These are phyloP conservation scores for Wasmannia auropunctata DNA, from an alignment of 1,140 invertebrate genomes.

Conservation along the genomic window DNA sequence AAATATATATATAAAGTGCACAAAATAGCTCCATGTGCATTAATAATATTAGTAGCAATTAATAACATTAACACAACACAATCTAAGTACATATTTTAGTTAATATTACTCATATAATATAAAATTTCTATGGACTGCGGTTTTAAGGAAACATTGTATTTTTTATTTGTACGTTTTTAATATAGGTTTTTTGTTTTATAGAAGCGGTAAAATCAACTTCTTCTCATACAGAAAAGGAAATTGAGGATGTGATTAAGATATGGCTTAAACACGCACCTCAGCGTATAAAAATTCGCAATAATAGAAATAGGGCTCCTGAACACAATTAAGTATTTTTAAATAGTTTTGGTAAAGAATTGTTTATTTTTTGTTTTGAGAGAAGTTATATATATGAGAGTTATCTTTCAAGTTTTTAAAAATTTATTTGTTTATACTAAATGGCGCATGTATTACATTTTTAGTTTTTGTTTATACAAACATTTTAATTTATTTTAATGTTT, in stretches of 20 bases:
- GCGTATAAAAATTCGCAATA: not conserved
- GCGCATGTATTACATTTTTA: too few species aligned
- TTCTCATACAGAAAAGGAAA: not conserved
- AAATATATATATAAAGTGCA: too few species aligned
- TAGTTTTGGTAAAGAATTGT: not conserved
- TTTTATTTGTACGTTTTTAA: not conserved
- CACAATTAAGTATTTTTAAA: not conserved
- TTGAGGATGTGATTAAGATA: conserved; percentile 22
- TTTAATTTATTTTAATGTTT: not conserved
- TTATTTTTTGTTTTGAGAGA: not conserved
- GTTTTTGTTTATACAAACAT: not conserved
- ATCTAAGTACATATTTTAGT: not conserved
- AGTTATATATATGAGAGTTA: not conserved
- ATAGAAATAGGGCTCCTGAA: not conserved
- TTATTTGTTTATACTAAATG: not conserved
- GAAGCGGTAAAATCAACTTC: conserved; percentile 2
- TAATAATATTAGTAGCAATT: not conserved
- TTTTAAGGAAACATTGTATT: not conserved
- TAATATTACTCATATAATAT: not conserved
- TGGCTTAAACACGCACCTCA: conserved; percentile 1
- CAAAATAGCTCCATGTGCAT: too few species aligned
- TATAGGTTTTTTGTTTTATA: not conserved
- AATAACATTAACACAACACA: not conserved
- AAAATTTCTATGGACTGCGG: not conserved
- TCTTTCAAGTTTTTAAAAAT: not conserved